phyloP scores from a whole-genome alignment of 1,140 invertebrate genomes.

The Pararge aegeria region DNA sequence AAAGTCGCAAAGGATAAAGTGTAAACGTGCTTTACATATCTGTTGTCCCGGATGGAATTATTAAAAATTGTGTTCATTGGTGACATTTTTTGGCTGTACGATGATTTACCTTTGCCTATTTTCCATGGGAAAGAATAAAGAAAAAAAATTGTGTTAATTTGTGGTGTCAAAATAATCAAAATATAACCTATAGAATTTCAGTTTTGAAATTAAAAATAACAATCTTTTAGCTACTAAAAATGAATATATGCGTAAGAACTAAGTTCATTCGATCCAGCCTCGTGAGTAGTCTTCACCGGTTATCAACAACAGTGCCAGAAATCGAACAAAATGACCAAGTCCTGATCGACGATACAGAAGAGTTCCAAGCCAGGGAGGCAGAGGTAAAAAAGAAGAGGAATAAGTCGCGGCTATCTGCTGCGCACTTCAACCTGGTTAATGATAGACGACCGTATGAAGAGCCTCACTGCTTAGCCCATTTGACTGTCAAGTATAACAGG shows the following conservation, averaged over 20 bases:
- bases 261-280: slow-evolving; percentile 44
- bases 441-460: slow-evolving; percentile 53
- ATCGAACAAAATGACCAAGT: slow-evolving; percentile 58
- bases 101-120: no score
- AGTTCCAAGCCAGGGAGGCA: slow-evolving; percentile 48
- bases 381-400: slow-evolving; percentile 67
- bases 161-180: no score
- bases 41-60: no score
- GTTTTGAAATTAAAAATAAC: not conserved
- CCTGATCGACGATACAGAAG: slow-evolving; percentile 60
- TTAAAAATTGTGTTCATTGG: no score
- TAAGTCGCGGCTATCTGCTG: slow-evolving; percentile 48
- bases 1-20: no score
- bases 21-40: no score
- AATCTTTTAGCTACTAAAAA: slow-evolving; percentile 24
- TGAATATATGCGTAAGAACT: slow-evolving; percentile 57
- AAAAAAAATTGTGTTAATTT: no score
- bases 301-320: slow-evolving; percentile 51
- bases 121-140: no score
- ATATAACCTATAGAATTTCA: not conserved
- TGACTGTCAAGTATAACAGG: slow-evolving; percentile 69
- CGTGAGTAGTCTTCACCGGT: slow-evolving; percentile 41
- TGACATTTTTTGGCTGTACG: no score
- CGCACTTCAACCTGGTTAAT: slow-evolving; percentile 59
- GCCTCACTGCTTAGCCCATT: slow-evolving; percentile 50